Percentiles rank a stretch among this genome's conserved stretches.
phyloP scores from a whole-genome alignment of 2,888 invertebrate species.

The Stenolophus ochropezus region DNA sequence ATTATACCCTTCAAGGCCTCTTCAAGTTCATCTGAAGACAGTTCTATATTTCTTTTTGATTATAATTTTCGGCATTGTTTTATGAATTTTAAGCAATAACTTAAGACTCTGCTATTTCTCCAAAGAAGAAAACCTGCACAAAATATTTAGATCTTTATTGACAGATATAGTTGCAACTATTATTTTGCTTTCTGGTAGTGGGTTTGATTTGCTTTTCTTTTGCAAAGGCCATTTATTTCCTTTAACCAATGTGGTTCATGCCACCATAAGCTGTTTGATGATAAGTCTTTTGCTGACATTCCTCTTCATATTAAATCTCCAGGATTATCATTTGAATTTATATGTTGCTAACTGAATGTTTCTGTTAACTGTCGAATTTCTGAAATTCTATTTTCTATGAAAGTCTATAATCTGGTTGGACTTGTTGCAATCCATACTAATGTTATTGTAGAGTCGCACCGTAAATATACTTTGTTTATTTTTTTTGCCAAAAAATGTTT shows the following conservation, averaged over 20 bases:
- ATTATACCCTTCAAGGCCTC: neutral
- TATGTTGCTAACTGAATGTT: constrained; percentile 24
- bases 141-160: neutral
- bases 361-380: neutral
- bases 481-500: constrained; percentile 14
- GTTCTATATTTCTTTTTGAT: neutral
- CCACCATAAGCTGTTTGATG: constrained; percentile 53
- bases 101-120: neutral
- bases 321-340: constrained; percentile 58
- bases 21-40: neutral
- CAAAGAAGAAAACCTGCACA: neutral
- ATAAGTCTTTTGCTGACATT: constrained; percentile 7
- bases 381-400: constrained; percentile 15
- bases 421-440: constrained; percentile 61
- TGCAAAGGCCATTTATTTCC: constrained; percentile 60
- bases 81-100: constrained; percentile 18
- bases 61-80: neutral
- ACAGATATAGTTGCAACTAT: constrained; percentile 46
- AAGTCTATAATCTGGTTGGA: constrained; percentile 30
- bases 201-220: neutral
- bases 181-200: neutral
- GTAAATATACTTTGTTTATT: constrained; percentile 50
- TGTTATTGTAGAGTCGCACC: constrained; percentile 62
- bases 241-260: constrained; percentile 52
- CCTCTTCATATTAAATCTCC: constrained; percentile 61